A percentile compares a stretch with the other conserved stretches of the same genome.
Conservation (phyloP, 2,113 vertebrate genomes). For the Aramus guarauna region DNA sequence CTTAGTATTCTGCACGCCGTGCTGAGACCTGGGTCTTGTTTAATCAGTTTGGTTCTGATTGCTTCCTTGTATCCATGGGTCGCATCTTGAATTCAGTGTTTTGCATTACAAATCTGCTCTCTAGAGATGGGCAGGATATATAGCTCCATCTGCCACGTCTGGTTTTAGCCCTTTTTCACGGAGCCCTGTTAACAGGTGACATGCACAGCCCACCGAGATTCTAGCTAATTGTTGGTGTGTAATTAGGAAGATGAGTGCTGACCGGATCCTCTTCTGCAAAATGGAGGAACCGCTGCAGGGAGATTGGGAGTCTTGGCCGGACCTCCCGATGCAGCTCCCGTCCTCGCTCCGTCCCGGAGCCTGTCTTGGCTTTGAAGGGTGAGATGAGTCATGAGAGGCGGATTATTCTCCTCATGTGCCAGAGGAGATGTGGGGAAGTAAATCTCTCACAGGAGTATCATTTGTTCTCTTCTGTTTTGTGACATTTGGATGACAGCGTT, state of each 20-base stretch:
- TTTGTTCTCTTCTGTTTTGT: slow-evolving; percentile 18
- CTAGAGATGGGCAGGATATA: slow-evolving; percentile 66
- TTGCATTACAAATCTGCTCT: slow-evolving; percentile 78
- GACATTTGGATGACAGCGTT: slow-evolving; percentile 8
- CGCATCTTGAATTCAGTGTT: slow-evolving; percentile 69
- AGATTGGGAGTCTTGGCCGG: background rate
- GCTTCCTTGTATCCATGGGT: slow-evolving; percentile 70
- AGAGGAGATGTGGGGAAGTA: background rate
- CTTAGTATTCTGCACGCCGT: slow-evolving; percentile 50
- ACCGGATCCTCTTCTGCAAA: background rate
- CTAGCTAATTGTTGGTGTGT: slow-evolving; percentile 22
- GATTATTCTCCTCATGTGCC: background rate
- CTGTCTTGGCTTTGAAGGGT: background rate
- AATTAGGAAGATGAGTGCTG: slow-evolving; percentile 30
- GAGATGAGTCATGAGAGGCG: background rate
- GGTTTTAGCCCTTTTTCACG: slow-evolving; percentile 33
- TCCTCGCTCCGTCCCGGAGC: rapidly evolving
- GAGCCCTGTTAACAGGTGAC: slow-evolving; percentile 56
- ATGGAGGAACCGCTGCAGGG: background rate
- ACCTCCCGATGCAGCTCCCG: background rate
- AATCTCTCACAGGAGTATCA: background rate
- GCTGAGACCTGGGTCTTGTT: slow-evolving; percentile 67
- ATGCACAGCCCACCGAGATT: background rate
- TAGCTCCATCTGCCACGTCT: slow-evolving; percentile 73
- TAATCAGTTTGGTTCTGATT: slow-evolving; percentile 78